Percentiles rank a stretch among this genome's conserved stretches.
These are phyloP conservation scores for Amblyornis subalaris DNA, from an alignment of 2,113 vertebrate species.

Conservation along the genomic window DNA sequence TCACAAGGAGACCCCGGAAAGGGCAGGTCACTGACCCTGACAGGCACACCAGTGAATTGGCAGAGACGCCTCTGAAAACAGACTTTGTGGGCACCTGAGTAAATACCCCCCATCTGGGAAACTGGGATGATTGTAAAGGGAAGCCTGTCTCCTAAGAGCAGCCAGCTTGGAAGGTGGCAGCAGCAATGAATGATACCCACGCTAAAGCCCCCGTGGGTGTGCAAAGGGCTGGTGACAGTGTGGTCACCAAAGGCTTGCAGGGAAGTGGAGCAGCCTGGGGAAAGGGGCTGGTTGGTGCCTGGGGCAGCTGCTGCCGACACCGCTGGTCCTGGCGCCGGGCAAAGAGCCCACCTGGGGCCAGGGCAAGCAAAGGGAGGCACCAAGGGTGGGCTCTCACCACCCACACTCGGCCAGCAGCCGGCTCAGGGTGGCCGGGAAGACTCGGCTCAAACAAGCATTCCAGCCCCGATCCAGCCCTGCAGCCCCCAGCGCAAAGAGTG, in stretches of 20 bases:
- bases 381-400: not conserved
- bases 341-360: not conserved
- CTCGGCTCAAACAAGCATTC: not conserved
- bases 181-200: fast-evolving
- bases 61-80: not conserved
- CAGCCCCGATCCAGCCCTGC: not conserved
- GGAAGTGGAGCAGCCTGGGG: not conserved
- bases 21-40: fast-evolving
- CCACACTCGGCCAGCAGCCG: fast-evolving
- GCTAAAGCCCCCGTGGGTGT: fast-evolving
- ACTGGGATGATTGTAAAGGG: fast-evolving
- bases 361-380: not conserved
- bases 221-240: not conserved
- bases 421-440: not conserved
- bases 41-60: not conserved
- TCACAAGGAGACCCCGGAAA: not conserved
- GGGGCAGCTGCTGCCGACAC: fast-evolving
- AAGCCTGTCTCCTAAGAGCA: not conserved
- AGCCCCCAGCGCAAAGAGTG: fast-evolving
- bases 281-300: not conserved
- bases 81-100: not conserved
- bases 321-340: not conserved
- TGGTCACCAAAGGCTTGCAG: not conserved
- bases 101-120: not conserved
- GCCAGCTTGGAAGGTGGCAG: not conserved